These are phyloP conservation scores for Leptinotarsa haldemani DNA, from an alignment of 2,888 invertebrate species.

Conservation along the genomic window DNA sequence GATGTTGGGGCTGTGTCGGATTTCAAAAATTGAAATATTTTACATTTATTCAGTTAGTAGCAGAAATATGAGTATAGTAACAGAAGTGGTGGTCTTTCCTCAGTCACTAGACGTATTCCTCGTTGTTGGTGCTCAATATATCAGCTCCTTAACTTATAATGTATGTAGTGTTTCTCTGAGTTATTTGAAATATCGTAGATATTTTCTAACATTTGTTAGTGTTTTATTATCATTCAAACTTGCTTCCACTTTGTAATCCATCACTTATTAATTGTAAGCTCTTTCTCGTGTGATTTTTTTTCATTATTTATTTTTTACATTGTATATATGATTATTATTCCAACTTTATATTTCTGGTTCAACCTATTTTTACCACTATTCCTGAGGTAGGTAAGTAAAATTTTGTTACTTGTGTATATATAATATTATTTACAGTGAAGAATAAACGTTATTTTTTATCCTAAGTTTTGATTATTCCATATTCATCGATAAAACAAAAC, in stretches of 20 bases:
- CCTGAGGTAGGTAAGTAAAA: conserved; percentile 4
- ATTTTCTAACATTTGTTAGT: conserved; percentile 12
- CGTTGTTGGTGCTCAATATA: too few species aligned
- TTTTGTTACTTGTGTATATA: conserved; percentile 21
- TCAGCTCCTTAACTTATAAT: not conserved
- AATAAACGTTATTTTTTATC: conserved; percentile 27
- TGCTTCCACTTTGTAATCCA: conserved; percentile 1
- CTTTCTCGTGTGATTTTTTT: conserved; percentile 28
- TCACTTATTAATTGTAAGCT: conserved; percentile 1
- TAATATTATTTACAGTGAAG: not conserved
- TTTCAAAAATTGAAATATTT: too few species aligned
- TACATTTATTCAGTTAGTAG: too few species aligned
- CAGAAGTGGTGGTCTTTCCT: too few species aligned
- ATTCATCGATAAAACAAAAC: not conserved
- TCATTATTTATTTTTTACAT: conserved; percentile 34
- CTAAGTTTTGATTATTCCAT: not conserved
- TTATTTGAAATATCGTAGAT: not conserved
- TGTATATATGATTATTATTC: conserved; percentile 28
- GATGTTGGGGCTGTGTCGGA: too few species aligned
- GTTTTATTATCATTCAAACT: conserved; percentile 17
- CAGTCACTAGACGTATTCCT: too few species aligned
- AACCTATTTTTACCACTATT: conserved; percentile 19
- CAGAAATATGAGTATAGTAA: too few species aligned
- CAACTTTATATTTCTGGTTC: conserved; percentile 11
- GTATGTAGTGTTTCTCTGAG: not conserved